These are phyloP conservation scores for Trissolcus brochymenae DNA, from an alignment of 2,888 invertebrate genomes.

Conservation along the genomic window DNA sequence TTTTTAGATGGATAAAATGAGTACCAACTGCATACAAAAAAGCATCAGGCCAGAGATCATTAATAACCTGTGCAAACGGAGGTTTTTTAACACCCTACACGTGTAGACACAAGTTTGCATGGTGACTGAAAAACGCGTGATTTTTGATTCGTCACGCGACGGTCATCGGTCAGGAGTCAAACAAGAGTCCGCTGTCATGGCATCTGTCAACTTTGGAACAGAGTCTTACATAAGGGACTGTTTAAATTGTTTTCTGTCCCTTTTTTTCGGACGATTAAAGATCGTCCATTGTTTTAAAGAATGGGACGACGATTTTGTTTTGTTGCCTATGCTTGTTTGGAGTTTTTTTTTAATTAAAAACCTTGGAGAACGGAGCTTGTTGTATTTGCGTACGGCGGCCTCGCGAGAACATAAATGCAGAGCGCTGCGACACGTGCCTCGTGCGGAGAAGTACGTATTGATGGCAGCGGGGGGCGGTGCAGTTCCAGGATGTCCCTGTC, in stretches of 20 bases:
- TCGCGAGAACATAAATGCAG: slow-evolving; percentile 66
- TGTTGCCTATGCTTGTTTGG: background rate
- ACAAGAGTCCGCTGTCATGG: slow-evolving; percentile 49
- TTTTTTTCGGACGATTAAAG: slow-evolving; percentile 7
- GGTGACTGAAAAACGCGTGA: slow-evolving; percentile 35
- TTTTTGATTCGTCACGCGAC: slow-evolving; percentile 50
- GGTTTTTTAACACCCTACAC: slow-evolving; percentile 45
- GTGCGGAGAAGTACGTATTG: slow-evolving; percentile 64
- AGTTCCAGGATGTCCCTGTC: slow-evolving; percentile 64
- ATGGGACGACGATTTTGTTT: background rate
- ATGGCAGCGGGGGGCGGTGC: slow-evolving; percentile 61
- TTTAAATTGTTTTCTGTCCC: slow-evolving; percentile 6
- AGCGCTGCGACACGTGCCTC: slow-evolving; percentile 69
- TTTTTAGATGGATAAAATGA: slow-evolving; percentile 17
- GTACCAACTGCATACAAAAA: background rate
- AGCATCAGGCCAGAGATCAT: slow-evolving; percentile 12
- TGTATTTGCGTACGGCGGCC: slow-evolving; percentile 55
- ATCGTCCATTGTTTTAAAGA: slow-evolving; percentile 1
- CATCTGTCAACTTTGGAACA: slow-evolving; percentile 40
- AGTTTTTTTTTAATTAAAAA: slow-evolving; percentile 38
- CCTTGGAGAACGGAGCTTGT: slow-evolving; percentile 37
- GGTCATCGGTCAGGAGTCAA: slow-evolving; percentile 46
- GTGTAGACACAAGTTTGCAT: slow-evolving; percentile 46
- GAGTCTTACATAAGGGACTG: slow-evolving; percentile 24
- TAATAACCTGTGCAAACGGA: slow-evolving; percentile 40